Evolutionary conservation across 23 tunicate species (phyloP).

Genomic region (Botrylloides violaceus): DNA sequence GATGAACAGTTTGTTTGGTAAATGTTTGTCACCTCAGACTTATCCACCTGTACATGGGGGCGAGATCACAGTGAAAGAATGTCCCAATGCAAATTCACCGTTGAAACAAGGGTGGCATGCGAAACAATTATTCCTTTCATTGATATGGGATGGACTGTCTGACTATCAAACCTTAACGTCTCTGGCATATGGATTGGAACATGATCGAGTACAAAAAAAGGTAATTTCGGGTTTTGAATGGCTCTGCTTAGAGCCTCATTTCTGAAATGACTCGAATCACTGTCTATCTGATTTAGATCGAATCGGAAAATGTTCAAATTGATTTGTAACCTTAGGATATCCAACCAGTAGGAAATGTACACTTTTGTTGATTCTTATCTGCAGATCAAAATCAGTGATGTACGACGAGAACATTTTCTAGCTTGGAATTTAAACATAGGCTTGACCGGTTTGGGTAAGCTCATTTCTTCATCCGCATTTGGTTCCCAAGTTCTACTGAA

Average conservation of each 20-base stretch:
- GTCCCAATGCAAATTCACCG: neutral
- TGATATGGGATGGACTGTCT: neutral
- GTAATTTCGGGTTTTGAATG: neutral
- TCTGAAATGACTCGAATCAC: no score
- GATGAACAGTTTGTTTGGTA: slow-evolving; percentile 30
- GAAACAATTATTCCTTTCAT: neutral
- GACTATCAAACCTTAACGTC: neutral
- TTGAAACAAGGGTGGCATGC: slow-evolving; percentile 15
- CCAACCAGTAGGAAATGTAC: no score
- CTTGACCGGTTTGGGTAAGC: slow-evolving; percentile 12
- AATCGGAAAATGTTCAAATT: no score
- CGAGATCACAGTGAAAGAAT: neutral
- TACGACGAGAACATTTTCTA: slow-evolving; percentile 31
- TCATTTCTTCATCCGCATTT: slow-evolving; percentile 24
- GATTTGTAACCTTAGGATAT: no score
- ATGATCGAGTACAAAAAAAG: neutral
- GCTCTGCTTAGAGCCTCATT: neutral
- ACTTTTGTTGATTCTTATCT: neutral
- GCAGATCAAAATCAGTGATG: slow-evolving; percentile 30
- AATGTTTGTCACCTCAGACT: slow-evolving; percentile 25
- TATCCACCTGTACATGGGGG: slow-evolving; percentile 33
- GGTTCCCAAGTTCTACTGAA: slow-evolving; percentile 24
- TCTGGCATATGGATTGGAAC: neutral
- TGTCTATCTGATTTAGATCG: no score
- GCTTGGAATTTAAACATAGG: slow-evolving; percentile 23